A percentile compares a stretch with the other conserved stretches of the same genome.
Evolutionary conservation across 2,888 invertebrate genomes (phyloP).

Genomic region (Clivina fossor): DNA sequence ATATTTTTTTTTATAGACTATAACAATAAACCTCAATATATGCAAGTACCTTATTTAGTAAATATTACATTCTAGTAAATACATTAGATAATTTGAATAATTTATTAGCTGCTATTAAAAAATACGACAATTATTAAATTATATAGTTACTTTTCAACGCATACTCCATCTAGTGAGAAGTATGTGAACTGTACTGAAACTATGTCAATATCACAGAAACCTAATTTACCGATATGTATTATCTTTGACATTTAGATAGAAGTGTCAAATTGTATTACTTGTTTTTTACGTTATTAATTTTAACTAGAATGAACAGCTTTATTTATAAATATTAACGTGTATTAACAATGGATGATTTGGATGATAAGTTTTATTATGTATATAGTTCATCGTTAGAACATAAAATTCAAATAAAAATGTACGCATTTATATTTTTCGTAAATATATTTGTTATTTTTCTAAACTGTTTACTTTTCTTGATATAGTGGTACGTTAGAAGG

Average conservation of each 20-base stretch:
- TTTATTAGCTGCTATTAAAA: too few relatives aligned
- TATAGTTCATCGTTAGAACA: constrained; percentile 90
- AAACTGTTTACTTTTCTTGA: constrained; percentile 41
- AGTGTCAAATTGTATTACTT: background rate
- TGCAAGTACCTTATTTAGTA: too few relatives aligned
- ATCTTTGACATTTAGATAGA: background rate
- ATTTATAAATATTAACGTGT: background rate
- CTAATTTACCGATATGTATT: too few relatives aligned
- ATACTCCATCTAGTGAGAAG: too few relatives aligned
- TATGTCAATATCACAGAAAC: too few relatives aligned
- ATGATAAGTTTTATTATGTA: constrained; percentile 81
- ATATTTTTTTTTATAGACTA: too few relatives aligned
- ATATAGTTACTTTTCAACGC: too few relatives aligned
- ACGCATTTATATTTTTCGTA: constrained; percentile 51
- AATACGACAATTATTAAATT: too few relatives aligned
- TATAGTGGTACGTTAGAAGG: constrained; percentile 95
- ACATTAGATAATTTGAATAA: too few relatives aligned
- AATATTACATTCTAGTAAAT: too few relatives aligned
- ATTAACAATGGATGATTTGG: constrained; percentile 67
- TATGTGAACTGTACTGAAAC: too few relatives aligned
- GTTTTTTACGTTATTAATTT: background rate
- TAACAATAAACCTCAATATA: too few relatives aligned
- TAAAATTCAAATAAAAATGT: constrained; percentile 91
- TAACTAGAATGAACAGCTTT: background rate
- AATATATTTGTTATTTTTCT: constrained; percentile 35